phyloP scores from a whole-genome alignment of 2,797 vertebrate genomes.

The Okamejei kenojei region DNA sequence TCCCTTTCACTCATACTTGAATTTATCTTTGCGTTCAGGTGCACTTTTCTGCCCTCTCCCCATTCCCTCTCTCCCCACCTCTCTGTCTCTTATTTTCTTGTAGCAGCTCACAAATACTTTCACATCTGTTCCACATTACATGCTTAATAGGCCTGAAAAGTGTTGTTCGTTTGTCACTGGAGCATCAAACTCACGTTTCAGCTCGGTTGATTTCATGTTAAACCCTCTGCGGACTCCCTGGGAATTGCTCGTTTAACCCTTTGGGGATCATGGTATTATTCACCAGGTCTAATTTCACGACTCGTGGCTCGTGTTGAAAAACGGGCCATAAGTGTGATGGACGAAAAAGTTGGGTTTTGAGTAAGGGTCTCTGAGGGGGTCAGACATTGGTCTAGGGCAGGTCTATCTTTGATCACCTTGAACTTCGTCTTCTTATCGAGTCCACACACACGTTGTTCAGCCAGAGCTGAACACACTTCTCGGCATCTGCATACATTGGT shows the following conservation, averaged over 20 bases:
- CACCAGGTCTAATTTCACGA: background rate
- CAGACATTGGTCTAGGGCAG: background rate
- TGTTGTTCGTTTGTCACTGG: background rate
- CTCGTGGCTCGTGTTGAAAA: background rate
- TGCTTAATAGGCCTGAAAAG: background rate
- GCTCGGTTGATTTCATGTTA: background rate
- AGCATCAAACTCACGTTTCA: conserved; percentile 15
- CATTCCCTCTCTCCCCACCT: background rate
- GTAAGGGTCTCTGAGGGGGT: no score
- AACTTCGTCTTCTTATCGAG: no score
- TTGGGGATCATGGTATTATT: background rate
- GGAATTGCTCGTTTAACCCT: background rate
- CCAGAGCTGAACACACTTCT: no score
- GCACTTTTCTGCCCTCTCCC: background rate
- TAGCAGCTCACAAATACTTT: background rate
- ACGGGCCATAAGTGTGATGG: background rate
- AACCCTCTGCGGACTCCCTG: background rate
- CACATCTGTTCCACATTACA: conserved; percentile 21
- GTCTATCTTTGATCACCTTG: background rate
- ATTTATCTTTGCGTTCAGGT: background rate
- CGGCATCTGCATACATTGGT: no score
- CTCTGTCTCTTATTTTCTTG: background rate
- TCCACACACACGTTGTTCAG: no score
- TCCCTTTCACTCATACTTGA: background rate
- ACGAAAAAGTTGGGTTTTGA: background rate